Percentiles rank a stretch among this genome's conserved stretches.
Conservation (phyloP, 2,797 vertebrate species). For the Lophius americanus region DNA sequence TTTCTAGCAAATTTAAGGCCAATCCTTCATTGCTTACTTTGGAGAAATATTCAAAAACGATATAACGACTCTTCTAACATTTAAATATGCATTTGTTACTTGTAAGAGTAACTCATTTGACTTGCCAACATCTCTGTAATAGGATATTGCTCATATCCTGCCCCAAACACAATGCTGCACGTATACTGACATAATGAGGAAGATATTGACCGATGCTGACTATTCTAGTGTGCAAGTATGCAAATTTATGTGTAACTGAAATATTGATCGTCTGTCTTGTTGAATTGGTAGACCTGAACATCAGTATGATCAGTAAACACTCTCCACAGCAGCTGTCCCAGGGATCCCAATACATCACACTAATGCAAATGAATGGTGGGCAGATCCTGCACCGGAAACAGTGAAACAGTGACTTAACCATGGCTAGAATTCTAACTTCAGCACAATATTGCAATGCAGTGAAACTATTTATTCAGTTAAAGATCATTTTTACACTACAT, state of each 20-base stretch:
- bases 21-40: no score
- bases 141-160: constrained; percentile 11
- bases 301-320: constrained; percentile 75
- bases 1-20: no score
- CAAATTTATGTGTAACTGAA: constrained; percentile 74
- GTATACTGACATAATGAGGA: constrained; percentile 47
- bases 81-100: no score
- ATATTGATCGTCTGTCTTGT: constrained; percentile 73
- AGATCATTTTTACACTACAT: constrained; percentile 29
- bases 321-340: constrained; percentile 39
- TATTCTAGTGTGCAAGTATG: constrained; percentile 46
- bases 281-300: constrained; percentile 67
- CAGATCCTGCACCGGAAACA: constrained; percentile 40
- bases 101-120: no score
- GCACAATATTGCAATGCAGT: constrained; percentile 36
- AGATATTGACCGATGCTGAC: constrained; percentile 56
- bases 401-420: constrained; percentile 24
- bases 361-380: constrained; percentile 67
- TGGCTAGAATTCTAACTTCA: constrained; percentile 46
- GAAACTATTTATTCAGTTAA: constrained; percentile 52
- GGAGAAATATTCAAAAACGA: no score
- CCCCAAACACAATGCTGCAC: constrained; percentile 10
- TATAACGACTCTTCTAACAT: no score
- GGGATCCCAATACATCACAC: constrained; percentile 45
- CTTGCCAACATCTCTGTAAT: neutral